phyloP scores from a whole-genome alignment of 2,888 invertebrate genomes.

The Lypha dubia region DNA sequence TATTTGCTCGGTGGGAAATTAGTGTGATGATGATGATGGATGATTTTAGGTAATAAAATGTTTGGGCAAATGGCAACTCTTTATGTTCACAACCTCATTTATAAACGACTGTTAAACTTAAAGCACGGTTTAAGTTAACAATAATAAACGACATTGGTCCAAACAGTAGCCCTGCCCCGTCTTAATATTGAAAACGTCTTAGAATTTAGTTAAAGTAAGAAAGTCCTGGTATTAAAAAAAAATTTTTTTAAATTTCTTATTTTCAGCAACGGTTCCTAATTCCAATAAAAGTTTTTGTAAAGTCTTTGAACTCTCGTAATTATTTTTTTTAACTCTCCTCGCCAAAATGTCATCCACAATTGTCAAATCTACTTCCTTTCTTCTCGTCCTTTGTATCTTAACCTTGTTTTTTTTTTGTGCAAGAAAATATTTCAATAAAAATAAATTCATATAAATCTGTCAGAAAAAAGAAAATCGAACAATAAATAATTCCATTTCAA shows the following conservation, averaged over 20 bases:
- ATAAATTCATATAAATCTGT: conserved; percentile 42
- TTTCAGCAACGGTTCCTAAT: not conserved
- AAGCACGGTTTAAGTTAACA: too few species aligned
- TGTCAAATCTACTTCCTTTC: conserved; percentile 2
- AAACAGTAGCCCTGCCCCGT: too few species aligned
- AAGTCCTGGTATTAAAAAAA: too few species aligned
- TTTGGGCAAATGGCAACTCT: too few species aligned
- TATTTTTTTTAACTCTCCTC: not conserved
- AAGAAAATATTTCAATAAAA: not conserved
- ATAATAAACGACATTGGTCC: too few species aligned
- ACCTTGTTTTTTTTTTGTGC: not conserved
- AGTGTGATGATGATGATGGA: too few species aligned
- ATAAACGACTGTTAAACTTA: too few species aligned
- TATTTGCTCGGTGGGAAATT: conserved; percentile 1
- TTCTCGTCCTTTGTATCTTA: not conserved
- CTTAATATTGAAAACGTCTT: too few species aligned
- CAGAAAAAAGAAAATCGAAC: conserved; percentile 29
- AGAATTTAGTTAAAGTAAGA: too few species aligned
- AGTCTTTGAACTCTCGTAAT: not conserved
- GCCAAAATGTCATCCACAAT: not conserved
- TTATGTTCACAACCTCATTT: too few species aligned
- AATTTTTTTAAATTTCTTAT: not conserved
- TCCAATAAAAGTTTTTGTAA: not conserved
- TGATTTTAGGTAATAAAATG: too few species aligned
- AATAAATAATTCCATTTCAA: conserved; percentile 48